Evolutionary conservation across 1,140 invertebrate species (phyloP).

Genomic region (Drusus annulatus): DNA sequence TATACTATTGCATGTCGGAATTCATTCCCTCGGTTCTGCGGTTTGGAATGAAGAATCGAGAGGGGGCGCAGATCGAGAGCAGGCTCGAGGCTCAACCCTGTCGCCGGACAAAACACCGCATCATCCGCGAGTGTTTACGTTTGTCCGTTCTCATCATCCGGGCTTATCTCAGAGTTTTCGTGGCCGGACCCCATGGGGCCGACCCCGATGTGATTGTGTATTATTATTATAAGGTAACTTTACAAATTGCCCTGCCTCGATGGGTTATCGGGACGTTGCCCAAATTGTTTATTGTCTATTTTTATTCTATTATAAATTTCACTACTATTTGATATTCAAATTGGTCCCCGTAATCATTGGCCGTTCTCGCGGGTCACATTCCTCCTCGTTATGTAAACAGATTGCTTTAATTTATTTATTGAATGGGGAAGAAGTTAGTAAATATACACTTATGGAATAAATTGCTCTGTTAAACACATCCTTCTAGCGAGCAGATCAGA

Average conservation of each 20-base stretch:
- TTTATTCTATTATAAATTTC: slow-evolving; percentile 39
- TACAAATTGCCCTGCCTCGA: slow-evolving; percentile 53
- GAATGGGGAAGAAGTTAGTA: no score
- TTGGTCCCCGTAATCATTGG: slow-evolving; percentile 22
- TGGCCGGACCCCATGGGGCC: slow-evolving; percentile 50
- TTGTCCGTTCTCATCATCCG: slow-evolving; percentile 57
- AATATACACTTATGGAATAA: no score
- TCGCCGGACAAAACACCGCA: slow-evolving; percentile 45
- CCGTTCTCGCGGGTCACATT: slow-evolving; percentile 4
- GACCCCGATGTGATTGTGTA: slow-evolving; percentile 33
- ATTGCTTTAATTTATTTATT: slow-evolving; percentile 4
- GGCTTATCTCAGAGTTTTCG: slow-evolving; percentile 18
- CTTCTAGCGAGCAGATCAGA: no score
- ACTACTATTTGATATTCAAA: slow-evolving; percentile 33
- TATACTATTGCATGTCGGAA: no score
- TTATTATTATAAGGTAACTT: slow-evolving; percentile 56
- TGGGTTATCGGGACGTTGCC: slow-evolving; percentile 39
- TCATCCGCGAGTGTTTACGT: slow-evolving; percentile 56
- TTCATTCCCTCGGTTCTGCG: no score
- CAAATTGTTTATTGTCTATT: slow-evolving; percentile 37
- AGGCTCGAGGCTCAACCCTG: background rate
- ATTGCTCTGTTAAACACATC: no score
- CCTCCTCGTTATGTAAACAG: slow-evolving; percentile 14
- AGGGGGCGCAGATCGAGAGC: no score
- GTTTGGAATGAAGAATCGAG: no score